These are phyloP conservation scores for Parapristionchus giblindavisi DNA, from an alignment of 2,888 invertebrate genomes.

Conservation along the genomic window DNA sequence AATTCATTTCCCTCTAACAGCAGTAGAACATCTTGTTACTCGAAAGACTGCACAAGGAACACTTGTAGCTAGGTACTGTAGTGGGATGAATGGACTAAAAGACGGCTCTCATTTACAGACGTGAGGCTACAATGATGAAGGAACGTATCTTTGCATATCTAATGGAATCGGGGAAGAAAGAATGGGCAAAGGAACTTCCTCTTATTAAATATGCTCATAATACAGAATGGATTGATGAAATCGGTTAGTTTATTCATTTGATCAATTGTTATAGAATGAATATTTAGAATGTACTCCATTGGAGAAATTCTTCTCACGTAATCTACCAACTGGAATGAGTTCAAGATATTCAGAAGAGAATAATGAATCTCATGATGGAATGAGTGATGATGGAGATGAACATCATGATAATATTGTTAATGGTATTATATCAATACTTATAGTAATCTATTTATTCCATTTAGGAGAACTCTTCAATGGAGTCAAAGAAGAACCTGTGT, in stretches of 20 bases:
- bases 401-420: background rate
- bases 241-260: slow-evolving; percentile 1
- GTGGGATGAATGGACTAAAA: background rate
- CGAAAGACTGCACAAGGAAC: slow-evolving; percentile 18
- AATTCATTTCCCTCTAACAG: slow-evolving; percentile 10
- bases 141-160: slow-evolving; percentile 34
- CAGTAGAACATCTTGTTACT: slow-evolving; percentile 23
- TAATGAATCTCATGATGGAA: slow-evolving; percentile 33
- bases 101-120: background rate
- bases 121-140: slow-evolving; percentile 8
- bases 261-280: background rate
- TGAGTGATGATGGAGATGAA: slow-evolving; percentile 36
- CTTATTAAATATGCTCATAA: slow-evolving; percentile 31
- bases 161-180: slow-evolving; percentile 30
- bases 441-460: background rate
- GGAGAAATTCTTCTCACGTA: slow-evolving; percentile 36
- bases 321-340: slow-evolving; percentile 22
- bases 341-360: slow-evolving; percentile 37
- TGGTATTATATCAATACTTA: background rate
- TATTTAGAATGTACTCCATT: slow-evolving; percentile 25
- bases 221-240: slow-evolving; percentile 38
- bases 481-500: slow-evolving; percentile 20
- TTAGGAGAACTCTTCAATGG: slow-evolving; percentile 1
- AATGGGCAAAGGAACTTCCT: slow-evolving; percentile 27
- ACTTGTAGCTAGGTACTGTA: slow-evolving; percentile 1